These are phyloP conservation scores for Furcifer pardalis DNA, from an alignment of 2,797 vertebrate species.

Conservation along the genomic window DNA sequence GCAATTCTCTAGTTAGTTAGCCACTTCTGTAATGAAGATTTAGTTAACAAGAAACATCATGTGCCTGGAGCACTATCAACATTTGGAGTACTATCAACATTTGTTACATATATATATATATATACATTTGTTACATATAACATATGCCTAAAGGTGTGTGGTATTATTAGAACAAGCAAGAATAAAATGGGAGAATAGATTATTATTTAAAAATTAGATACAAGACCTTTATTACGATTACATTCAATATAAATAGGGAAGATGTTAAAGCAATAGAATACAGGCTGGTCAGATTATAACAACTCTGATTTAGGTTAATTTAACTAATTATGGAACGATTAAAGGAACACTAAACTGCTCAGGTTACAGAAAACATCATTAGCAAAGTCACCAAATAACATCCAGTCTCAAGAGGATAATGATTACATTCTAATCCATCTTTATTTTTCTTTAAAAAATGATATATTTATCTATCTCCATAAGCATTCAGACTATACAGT, in stretches of 20 bases:
- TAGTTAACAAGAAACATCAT: neutral
- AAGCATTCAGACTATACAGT: neutral
- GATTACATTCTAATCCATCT: neutral
- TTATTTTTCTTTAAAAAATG: neutral
- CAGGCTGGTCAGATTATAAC: neutral
- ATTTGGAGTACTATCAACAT: neutral
- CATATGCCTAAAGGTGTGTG: neutral
- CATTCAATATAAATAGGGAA: neutral
- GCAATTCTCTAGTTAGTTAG: neutral
- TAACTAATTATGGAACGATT: neutral
- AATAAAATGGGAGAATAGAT: constrained; percentile 6
- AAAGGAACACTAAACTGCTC: neutral
- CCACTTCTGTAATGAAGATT: neutral
- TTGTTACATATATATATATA: neutral
- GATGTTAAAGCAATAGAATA: neutral
- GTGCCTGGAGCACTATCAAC: neutral
- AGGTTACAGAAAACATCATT: neutral
- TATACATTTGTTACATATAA: neutral
- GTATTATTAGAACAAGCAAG: constrained; percentile 7
- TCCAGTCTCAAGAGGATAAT: neutral
- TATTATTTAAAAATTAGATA: neutral
- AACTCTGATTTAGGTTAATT: neutral
- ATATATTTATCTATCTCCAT: neutral
- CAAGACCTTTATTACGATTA: neutral
- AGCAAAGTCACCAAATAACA: neutral